Conservation (phyloP, 1,140 invertebrate species). For the Coenobita brevimanus region DNA sequence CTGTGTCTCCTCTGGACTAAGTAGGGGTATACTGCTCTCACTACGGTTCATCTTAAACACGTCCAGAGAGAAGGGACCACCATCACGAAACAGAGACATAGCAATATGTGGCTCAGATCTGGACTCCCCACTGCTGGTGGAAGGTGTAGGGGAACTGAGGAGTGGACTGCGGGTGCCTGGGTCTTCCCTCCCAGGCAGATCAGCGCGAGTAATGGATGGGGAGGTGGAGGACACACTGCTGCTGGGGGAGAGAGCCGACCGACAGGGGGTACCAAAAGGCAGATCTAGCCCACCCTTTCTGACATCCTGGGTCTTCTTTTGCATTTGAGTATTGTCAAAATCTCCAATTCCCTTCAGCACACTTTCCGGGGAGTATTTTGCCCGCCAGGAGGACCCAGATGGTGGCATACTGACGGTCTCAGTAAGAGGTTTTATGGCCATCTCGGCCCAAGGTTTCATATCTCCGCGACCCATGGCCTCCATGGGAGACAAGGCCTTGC, state of each 20-base stretch:
- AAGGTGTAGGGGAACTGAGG: constrained; percentile 50
- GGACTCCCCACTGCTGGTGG: constrained; percentile 59
- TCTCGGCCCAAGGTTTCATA: constrained; percentile 54
- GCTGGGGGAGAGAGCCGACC: constrained; percentile 43
- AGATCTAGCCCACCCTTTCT: constrained; percentile 42
- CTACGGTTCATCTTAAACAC: constrained; percentile 61
- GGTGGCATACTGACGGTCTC: constrained; percentile 51
- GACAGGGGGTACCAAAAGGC: constrained; percentile 36
- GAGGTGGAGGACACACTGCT: constrained; percentile 59
- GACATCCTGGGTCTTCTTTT: constrained; percentile 45
- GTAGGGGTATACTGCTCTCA: constrained; percentile 57
- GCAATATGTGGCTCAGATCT: constrained; percentile 43
- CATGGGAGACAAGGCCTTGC: constrained; percentile 45
- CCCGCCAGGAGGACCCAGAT: constrained; percentile 40
- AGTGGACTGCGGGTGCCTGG: constrained; percentile 40
- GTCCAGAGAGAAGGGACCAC: constrained; percentile 43
- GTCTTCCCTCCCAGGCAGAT: constrained; percentile 36
- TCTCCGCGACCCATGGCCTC: constrained; percentile 26
- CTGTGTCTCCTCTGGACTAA: constrained; percentile 56
- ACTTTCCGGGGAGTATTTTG: constrained; percentile 45
- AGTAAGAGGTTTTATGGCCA: constrained; percentile 54
- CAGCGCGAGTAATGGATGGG: constrained; percentile 33
- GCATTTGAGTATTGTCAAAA: constrained; percentile 38
- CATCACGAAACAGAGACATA: constrained; percentile 54
- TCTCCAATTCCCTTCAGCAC: constrained; percentile 41